phyloP scores from a whole-genome alignment of 2,797 vertebrate genomes.

The Sebastes minor region DNA sequence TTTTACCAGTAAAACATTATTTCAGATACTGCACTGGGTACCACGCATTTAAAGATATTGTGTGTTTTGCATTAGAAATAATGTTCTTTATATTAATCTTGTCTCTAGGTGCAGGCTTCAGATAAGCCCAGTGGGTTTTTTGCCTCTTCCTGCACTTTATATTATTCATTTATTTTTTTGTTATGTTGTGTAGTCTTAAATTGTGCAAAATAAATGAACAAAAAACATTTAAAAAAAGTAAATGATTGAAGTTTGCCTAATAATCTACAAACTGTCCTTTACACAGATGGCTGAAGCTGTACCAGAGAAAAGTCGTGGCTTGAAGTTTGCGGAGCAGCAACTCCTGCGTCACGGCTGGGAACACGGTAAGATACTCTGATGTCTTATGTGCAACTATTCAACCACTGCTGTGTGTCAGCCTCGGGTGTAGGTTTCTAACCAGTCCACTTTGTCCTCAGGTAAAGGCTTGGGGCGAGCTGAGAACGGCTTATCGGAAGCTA shows the following conservation, averaged over 20 bases:
- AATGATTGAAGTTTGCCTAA: background rate
- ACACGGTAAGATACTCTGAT: constrained; percentile 58
- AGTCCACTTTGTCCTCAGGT: constrained; percentile 69
- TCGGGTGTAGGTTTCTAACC: background rate
- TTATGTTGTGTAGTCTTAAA: no score
- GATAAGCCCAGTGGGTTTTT: no score
- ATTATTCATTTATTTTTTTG: no score
- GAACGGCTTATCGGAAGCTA: constrained; percentile 88
- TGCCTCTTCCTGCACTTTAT: no score
- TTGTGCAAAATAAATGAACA: no score
- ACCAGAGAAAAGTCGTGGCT: constrained; percentile 66
- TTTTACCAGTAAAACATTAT: background rate
- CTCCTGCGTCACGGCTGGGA: constrained; percentile 83
- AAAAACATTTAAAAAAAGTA: background rate
- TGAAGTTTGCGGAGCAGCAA: constrained; percentile 81
- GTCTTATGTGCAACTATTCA: accelerated
- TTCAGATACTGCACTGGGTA: background rate
- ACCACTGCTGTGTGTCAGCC: accelerated
- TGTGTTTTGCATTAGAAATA: background rate
- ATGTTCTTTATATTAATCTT: no score
- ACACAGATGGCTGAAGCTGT: constrained; percentile 69
- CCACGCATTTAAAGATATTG: background rate
- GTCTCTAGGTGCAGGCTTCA: no score
- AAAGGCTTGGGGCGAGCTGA: constrained; percentile 89
- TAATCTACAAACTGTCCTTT: background rate